Evolutionary conservation across 2,888 invertebrate species (phyloP), one percentile per base, ranked within the genome.

Genomic region (Neoscelio sp.): DNA sequence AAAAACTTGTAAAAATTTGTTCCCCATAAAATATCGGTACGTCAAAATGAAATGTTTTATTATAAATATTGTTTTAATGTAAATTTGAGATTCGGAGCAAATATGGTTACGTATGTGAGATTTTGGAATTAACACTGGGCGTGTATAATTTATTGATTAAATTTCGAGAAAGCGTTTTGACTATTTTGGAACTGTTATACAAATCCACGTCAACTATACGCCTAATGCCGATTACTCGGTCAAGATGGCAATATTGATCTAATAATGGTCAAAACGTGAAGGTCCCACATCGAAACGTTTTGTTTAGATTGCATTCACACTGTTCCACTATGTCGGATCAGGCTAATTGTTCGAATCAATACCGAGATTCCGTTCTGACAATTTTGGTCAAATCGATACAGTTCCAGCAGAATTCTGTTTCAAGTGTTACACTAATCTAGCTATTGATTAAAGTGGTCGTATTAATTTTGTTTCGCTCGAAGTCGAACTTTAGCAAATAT

Each of bases 191-290:
- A n/a, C n/a, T n/a, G n/a, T n/a, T n/a, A 71, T 52, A 71, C 52
- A 54, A 71, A 64, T 73, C 48, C 54, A 18, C 35, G 54, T 73
- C 15, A 15, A 64, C 64, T 56, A 56, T 35, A 54, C 20, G 2
- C 73, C 46, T 28, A 64, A 73, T 46, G 35, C 75, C 60, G 67
- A 75, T 65, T 75, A 60, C 67, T 67, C 38, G 67, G 67, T 52
- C 58, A 76, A 76, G 68, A 76, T 76, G 75, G 68, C 68, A 76
- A 68, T 67, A 76, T 76, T 76, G 75, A 68, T 76, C 62, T 68
- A 76, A 76, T 76, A 76, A 75, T 75, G 52, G 75, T 68, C 54
- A 76, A 76, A 68, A 68, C 68, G 75, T 54, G 68, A 67, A 76
- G 54, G 67, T 62, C 68, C 75, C 68, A 62, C 68, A 67, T 62